These are phyloP conservation scores for Agonopterix subpropinquella DNA, from an alignment of 2,888 invertebrate species.

Conservation along the genomic window DNA sequence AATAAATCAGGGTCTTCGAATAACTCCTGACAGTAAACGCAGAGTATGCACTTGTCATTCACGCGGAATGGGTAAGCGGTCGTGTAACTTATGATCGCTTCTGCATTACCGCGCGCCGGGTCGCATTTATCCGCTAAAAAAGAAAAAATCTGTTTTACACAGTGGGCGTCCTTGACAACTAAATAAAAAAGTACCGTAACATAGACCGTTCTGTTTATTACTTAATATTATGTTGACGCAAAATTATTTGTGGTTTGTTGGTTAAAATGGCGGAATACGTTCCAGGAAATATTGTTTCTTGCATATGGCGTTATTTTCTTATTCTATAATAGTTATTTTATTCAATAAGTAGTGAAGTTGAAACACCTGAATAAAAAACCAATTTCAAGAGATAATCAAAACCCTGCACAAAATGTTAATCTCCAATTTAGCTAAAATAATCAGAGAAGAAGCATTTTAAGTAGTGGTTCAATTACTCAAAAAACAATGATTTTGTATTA, in stretches of 20 bases:
- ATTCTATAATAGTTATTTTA: too few species aligned
- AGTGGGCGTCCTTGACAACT: slow-evolving; percentile 5
- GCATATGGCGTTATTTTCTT: too few species aligned
- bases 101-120: slow-evolving; percentile 58
- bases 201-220: not conserved
- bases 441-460: too few species aligned
- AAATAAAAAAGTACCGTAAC: not conserved
- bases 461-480: too few species aligned
- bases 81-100: slow-evolving; percentile 50
- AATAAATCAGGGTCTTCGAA: slow-evolving; percentile 52
- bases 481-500: too few species aligned
- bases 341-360: too few species aligned
- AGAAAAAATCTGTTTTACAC: slow-evolving; percentile 28
- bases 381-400: too few species aligned
- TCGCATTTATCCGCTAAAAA: slow-evolving; percentile 59
- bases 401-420: too few species aligned
- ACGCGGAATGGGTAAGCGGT: slow-evolving; percentile 65
- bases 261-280: too few species aligned
- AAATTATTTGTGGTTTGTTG: not conserved
- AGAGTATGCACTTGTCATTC: slow-evolving; percentile 59
- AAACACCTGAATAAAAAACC: too few species aligned
- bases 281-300: too few species aligned
- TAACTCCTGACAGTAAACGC: slow-evolving; percentile 62
- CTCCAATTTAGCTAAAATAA: too few species aligned
- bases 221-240: not conserved